Conservation (phyloP, 92 coral and sea anemone genomes). For the Paramuricea clavata region DNA sequence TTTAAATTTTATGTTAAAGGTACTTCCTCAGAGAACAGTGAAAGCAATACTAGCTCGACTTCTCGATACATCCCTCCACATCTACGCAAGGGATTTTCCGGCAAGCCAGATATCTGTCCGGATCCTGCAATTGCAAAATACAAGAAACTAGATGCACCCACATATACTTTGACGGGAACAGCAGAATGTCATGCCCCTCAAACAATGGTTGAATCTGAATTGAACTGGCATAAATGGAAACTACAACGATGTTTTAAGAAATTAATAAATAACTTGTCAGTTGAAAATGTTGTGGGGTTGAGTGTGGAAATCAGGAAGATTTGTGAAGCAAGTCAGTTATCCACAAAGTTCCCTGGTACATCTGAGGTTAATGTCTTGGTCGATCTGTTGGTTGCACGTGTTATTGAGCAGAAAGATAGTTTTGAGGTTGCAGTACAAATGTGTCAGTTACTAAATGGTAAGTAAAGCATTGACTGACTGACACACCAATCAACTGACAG, state of each 20-base stretch:
- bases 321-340: conserved; percentile 77
- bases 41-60: background rate
- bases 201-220: conserved; percentile 63
- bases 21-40: conserved; percentile 21
- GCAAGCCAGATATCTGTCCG: conserved; percentile 32
- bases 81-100: conserved; percentile 28
- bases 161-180: background rate
- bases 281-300: conserved; percentile 57
- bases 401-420: conserved; percentile 75
- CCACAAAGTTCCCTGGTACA: conserved; percentile 83
- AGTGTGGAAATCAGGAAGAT: conserved; percentile 64
- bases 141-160: background rate
- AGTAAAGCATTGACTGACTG: background rate
- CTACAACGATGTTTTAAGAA: conserved; percentile 84
- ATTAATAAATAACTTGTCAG: conserved; percentile 66
- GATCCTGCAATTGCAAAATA: background rate
- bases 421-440: conserved; percentile 72
- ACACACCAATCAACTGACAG: background rate
- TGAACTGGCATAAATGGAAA: conserved; percentile 95
- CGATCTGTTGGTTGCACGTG: conserved; percentile 74
- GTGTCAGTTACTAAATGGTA: conserved; percentile 81
- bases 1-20: background rate
- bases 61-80: conserved; percentile 36
- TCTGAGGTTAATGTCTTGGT: conserved; percentile 84
- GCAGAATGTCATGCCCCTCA: background rate